Conservation (phyloP, 1,140 invertebrate species). For the Rhopalosiphum maidis region DNA sequence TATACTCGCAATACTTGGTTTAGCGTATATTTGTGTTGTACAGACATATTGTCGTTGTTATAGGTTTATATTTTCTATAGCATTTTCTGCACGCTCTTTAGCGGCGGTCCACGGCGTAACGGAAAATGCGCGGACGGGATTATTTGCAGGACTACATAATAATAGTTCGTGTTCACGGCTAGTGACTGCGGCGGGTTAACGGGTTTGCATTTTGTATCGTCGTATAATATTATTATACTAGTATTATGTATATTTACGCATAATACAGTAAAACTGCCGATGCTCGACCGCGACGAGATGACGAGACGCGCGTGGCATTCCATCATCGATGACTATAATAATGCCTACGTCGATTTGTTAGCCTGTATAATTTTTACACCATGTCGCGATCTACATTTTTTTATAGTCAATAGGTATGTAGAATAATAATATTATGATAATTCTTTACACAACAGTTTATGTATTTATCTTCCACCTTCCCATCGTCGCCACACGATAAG, state of each 20-base stretch:
- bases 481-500: neutral
- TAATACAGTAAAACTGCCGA: neutral
- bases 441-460: neutral
- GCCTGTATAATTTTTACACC: neutral
- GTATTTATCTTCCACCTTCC: neutral
- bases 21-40: neutral
- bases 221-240: neutral
- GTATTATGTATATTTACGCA: neutral
- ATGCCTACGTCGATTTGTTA: neutral
- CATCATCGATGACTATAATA: neutral
- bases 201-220: constrained; percentile 29
- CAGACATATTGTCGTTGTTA: neutral
- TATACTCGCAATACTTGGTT: neutral
- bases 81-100: neutral
- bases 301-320: neutral
- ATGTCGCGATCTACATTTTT: neutral
- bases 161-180: constrained; percentile 1
- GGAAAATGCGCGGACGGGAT: neutral
- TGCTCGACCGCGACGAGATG: neutral
- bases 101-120: neutral
- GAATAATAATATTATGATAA: neutral
- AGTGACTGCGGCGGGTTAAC: constrained; percentile 4
- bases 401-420: neutral
- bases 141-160: neutral
- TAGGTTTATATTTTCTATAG: neutral